Evolutionary conservation across 2,797 vertebrate genomes (phyloP).

Genomic region (Leptodactylus fallax): DNA sequence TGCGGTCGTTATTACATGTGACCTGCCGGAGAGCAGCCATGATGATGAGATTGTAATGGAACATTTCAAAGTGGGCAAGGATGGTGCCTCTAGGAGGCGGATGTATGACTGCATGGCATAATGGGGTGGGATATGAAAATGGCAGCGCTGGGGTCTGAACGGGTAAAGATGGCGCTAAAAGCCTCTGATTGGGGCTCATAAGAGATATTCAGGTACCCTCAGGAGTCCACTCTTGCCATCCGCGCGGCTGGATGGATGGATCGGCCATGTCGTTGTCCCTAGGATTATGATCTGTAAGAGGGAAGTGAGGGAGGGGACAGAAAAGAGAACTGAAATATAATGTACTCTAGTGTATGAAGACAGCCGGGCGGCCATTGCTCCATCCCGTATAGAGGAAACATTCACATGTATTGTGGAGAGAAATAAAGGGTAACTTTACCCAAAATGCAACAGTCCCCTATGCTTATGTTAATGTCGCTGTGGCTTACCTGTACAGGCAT

Average conservation of each 20-base stretch:
- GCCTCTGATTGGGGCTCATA: not conserved
- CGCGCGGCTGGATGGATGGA: slow-evolving; percentile 33
- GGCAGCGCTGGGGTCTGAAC: not conserved
- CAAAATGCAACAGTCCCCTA: too few relatives aligned
- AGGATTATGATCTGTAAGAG: slow-evolving; percentile 60
- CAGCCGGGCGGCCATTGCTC: not conserved
- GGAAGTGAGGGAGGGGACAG: slow-evolving; percentile 28
- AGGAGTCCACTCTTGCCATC: slow-evolving; percentile 38
- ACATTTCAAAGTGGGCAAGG: too few relatives aligned
- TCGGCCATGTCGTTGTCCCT: slow-evolving; percentile 48
- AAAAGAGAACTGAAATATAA: not conserved
- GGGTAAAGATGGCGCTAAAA: not conserved
- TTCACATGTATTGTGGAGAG: too few relatives aligned
- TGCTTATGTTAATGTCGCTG: too few relatives aligned
- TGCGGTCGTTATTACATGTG: not conserved
- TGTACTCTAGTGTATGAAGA: not conserved
- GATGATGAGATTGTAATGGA: too few relatives aligned
- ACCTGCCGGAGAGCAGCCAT: not conserved
- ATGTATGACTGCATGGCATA: too few relatives aligned
- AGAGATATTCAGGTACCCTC: slow-evolving; percentile 44
- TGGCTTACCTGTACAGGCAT: too few relatives aligned
- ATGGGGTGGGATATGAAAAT: slow-evolving; percentile 11
- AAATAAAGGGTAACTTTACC: too few relatives aligned
- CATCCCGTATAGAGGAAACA: not conserved
- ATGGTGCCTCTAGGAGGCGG: too few relatives aligned